A percentile compares a stretch with the other conserved stretches of the same genome.
Conservation (phyloP, 2,797 vertebrate genomes). For the Parambassis ranga region DNA sequence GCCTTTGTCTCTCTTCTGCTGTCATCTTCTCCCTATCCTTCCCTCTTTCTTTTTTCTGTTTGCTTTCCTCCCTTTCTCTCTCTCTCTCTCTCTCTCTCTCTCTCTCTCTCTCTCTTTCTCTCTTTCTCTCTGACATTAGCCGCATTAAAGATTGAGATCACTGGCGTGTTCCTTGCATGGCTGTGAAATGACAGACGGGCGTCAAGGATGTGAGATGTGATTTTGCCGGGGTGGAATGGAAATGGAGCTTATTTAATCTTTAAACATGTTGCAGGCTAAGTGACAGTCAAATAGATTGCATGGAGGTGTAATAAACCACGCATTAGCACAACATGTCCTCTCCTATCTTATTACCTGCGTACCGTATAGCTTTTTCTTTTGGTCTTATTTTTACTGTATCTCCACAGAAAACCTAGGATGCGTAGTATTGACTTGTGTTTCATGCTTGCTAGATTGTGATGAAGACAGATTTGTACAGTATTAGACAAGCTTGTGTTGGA, state of each 20-base stretch:
- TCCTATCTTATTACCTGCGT: neutral
- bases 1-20: conserved; percentile 53
- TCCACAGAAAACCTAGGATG: conserved; percentile 25
- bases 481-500: conserved; percentile 31
- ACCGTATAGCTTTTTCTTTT: no score
- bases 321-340: conserved; percentile 1
- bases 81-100: neutral
- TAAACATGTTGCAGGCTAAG: conserved; percentile 19
- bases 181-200: conserved; percentile 48
- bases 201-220: conserved; percentile 31
- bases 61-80: no score
- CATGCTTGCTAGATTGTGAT: conserved; percentile 55
- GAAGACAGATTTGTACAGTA: conserved; percentile 54
- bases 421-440: conserved; percentile 53
- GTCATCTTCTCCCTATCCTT: conserved; percentile 35
- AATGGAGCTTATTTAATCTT: conserved; percentile 56
- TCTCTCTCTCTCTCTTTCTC: neutral
- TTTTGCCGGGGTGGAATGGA: conserved; percentile 27
- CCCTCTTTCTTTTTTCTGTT: neutral
- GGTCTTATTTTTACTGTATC: conserved; percentile 22
- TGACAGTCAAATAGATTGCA: conserved; percentile 21
- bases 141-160: conserved; percentile 69
- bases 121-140: conserved; percentile 53
- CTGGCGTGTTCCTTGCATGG: conserved; percentile 22
- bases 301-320: neutral